A percentile compares a stretch with the other conserved stretches of the same genome.
These are phyloP conservation scores for Ellobius talpinus DNA, from an alignment of 2,113 vertebrate genomes.

Conservation along the genomic window DNA sequence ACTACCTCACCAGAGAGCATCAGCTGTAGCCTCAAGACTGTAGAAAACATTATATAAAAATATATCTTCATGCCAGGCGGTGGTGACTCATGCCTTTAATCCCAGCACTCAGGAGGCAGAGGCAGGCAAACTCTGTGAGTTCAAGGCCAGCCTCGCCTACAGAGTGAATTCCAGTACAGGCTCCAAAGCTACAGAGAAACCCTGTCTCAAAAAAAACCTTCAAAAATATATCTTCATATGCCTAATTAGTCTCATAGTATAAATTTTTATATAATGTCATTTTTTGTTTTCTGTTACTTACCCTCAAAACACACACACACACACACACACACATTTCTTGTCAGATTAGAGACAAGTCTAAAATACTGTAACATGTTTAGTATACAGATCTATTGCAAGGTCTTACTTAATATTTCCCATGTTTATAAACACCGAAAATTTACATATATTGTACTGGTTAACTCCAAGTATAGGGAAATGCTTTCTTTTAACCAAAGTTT, in stretches of 20 bases:
- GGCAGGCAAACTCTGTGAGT: too few relatives aligned
- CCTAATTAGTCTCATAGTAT: background rate
- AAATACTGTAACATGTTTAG: slow-evolving; percentile 31
- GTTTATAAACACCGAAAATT: slow-evolving; percentile 18
- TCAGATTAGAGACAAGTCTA: background rate
- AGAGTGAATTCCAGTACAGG: too few relatives aligned
- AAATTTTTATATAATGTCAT: background rate
- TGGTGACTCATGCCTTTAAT: too few relatives aligned
- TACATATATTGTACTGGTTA: slow-evolving; percentile 15
- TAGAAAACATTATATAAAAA: background rate
- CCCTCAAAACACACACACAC: background rate
- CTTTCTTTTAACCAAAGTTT: slow-evolving; percentile 32
- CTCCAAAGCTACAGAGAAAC: too few relatives aligned
- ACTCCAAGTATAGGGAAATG: background rate
- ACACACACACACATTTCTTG: background rate
- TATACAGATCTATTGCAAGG: background rate
- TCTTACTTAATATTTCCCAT: background rate
- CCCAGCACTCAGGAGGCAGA: too few relatives aligned
- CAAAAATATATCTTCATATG: background rate
- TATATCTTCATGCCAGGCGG: background rate
- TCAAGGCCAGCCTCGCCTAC: too few relatives aligned
- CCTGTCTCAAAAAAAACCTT: background rate
- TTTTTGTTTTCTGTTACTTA: background rate
- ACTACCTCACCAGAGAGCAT: background rate
- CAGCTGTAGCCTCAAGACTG: background rate